Conservation (phyloP, 92 coral and sea anemone species). For the Blastomussa wellsi region DNA sequence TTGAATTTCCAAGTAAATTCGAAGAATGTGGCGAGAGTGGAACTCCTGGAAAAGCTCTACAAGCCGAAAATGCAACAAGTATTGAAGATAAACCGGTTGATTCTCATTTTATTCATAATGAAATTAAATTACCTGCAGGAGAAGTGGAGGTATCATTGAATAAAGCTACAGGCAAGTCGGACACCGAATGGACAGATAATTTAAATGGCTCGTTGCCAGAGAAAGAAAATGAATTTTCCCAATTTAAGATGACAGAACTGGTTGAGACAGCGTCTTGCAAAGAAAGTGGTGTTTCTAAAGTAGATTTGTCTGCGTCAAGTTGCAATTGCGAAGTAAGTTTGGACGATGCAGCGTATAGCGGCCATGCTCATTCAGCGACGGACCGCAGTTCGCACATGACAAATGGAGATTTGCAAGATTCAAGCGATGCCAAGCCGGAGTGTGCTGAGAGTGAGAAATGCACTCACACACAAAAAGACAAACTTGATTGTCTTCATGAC, state of each 20-base stretch:
- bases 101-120: neutral
- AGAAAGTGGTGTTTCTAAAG: neutral
- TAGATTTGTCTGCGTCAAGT: neutral
- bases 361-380: neutral
- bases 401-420: neutral
- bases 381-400: neutral
- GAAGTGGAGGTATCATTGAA: neutral
- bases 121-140: neutral
- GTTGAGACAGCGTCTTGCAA: constrained; percentile 1
- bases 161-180: neutral
- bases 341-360: neutral
- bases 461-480: neutral
- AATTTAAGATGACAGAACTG: neutral
- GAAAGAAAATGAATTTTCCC: neutral
- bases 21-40: neutral
- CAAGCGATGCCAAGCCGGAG: neutral
- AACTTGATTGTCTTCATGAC: neutral
- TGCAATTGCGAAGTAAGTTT: neutral
- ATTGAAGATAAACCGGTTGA: neutral
- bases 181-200: neutral
- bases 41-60: neutral
- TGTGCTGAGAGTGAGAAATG: neutral
- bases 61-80: neutral
- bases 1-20: constrained; percentile 26
- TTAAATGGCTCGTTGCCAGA: neutral